These are phyloP conservation scores for Nasonovia ribisnigri DNA, from an alignment of 2,888 invertebrate genomes.

Conservation along the genomic window DNA sequence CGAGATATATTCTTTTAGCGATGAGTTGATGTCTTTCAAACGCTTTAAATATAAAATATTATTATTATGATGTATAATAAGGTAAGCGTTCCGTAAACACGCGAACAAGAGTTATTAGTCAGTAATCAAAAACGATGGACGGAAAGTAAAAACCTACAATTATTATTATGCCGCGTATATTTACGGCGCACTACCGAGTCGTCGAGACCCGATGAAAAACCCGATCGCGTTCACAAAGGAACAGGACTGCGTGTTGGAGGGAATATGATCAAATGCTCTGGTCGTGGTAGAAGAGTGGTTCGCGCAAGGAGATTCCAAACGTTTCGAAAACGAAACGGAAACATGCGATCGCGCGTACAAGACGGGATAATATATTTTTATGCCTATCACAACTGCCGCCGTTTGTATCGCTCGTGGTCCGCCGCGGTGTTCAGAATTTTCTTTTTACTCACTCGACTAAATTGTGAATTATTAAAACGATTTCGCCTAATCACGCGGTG, in stretches of 20 bases:
- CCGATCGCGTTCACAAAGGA: background rate
- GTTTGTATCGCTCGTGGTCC: background rate
- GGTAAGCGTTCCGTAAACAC: background rate
- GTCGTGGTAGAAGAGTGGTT: background rate
- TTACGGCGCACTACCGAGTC: background rate
- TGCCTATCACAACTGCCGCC: background rate
- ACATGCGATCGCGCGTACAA: background rate
- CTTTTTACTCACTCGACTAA: background rate
- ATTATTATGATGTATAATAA: background rate
- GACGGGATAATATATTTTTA: background rate
- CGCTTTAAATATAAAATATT: background rate
- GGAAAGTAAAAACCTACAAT: background rate
- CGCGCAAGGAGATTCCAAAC: background rate
- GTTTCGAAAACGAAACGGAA: background rate
- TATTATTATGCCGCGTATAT: background rate
- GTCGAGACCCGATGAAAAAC: background rate
- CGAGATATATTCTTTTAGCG: background rate
- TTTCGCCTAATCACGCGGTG: background rate
- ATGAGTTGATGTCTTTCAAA: background rate
- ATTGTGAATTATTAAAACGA: background rate
- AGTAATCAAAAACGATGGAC: background rate
- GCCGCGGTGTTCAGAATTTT: background rate
- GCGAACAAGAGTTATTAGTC: background rate
- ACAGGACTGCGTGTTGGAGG: background rate
- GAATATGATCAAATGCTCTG: background rate